These are phyloP conservation scores for Nycticryphes semicollaris DNA, from an alignment of 2,113 vertebrate species.

Conservation along the genomic window DNA sequence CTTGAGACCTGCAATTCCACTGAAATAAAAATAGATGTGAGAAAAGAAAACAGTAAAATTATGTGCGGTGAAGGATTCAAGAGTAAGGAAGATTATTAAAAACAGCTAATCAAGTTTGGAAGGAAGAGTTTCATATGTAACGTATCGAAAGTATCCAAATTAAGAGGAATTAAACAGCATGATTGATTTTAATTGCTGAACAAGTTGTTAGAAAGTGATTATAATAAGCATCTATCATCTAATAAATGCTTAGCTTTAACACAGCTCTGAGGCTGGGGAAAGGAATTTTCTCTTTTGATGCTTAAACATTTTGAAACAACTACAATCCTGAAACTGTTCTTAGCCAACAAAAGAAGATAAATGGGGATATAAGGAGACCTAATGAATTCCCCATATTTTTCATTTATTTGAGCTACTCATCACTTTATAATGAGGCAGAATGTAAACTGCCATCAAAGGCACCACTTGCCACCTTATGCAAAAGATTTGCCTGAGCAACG, in stretches of 20 bases:
- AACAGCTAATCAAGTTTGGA: slow-evolving; percentile 50
- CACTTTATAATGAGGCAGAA: background rate
- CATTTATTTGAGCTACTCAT: background rate
- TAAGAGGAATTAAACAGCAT: slow-evolving; percentile 31
- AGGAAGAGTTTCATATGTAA: slow-evolving; percentile 6
- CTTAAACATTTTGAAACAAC: background rate
- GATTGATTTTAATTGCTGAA: slow-evolving; percentile 62
- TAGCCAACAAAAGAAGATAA: background rate
- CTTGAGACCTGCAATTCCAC: background rate
- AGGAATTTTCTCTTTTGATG: background rate
- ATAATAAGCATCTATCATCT: slow-evolving; percentile 45
- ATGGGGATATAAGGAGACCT: background rate
- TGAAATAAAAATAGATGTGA: slow-evolving; percentile 24
- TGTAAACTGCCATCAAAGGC: background rate
- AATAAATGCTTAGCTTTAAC: slow-evolving; percentile 21
- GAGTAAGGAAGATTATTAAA: slow-evolving; percentile 7
- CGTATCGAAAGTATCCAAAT: slow-evolving; percentile 1
- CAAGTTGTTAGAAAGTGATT: slow-evolving; percentile 37
- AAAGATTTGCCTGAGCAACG: background rate
- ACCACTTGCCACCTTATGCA: background rate
- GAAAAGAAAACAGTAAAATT: background rate
- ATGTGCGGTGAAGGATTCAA: background rate
- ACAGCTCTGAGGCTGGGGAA: background rate
- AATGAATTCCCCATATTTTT: background rate
- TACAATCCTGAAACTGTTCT: background rate